Percentiles rank a stretch among this genome's conserved stretches.
phyloP scores from a whole-genome alignment of 2,113 vertebrate species.

The Beaufortia kweichowensis region DNA sequence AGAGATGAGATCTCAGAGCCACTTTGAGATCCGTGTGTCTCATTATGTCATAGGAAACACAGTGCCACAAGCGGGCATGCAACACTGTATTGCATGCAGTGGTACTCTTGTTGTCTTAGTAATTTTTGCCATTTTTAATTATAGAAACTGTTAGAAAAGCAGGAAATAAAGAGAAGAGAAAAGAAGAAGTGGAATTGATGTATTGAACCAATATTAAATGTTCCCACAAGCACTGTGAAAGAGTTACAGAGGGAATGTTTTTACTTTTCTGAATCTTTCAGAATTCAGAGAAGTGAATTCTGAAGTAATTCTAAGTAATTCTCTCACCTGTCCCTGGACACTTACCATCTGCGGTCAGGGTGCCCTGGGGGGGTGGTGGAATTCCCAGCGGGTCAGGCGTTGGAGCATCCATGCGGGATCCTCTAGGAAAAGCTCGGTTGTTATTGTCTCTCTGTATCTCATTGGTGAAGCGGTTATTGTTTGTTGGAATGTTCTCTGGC shows the following conservation, averaged over 20 bases:
- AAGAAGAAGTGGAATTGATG: neutral
- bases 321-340: no score
- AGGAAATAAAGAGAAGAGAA: no score
- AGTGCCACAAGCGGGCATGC: neutral
- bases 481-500: constrained; percentile 84
- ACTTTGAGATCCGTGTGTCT: neutral
- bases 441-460: constrained; percentile 90
- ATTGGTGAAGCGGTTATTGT: constrained; percentile 84
- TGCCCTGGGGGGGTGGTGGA: constrained; percentile 86
- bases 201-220: neutral
- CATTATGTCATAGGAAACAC: no score
- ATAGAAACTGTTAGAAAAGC: neutral
- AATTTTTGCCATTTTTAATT: neutral
- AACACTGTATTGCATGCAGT: neutral
- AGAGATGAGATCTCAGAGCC: neutral
- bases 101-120: neutral
- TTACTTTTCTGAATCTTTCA: no score
- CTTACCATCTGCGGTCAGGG: constrained; percentile 87
- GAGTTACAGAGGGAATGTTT: no score
- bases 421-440: constrained; percentile 80
- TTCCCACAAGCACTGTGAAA: no score
- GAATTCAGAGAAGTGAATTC: no score
- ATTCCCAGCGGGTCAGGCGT: constrained; percentile 71
- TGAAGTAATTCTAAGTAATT: no score
- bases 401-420: constrained; percentile 75